Evolutionary conservation across 2,113 vertebrate genomes (phyloP), one percentile per base, ranked within the genome.

Genomic region (Zosterops lateralis): DNA sequence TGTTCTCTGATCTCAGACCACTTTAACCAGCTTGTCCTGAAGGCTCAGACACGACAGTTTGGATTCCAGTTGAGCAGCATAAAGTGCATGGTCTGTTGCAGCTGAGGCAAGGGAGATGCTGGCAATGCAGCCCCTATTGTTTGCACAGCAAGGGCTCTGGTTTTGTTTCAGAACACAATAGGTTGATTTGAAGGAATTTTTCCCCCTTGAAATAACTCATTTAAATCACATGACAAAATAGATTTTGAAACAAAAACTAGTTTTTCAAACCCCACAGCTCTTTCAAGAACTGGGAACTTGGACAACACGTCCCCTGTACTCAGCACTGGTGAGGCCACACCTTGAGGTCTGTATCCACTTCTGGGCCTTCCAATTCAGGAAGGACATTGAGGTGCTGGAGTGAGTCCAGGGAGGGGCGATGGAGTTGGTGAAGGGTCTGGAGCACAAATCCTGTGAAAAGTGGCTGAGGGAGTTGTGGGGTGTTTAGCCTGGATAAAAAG

Each of bases 171-270:
- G 68, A 78, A 72, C 26, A 91, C 45, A 79, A 61, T 70, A 82
- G 21, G 12, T 24, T 73, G 57, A 76, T 56, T 64, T 1, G 1
- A 71, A 84, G 56, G 67, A 73, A 51, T 93, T 92, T 92, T 77
- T 29, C 24, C 42, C 38, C 71, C 64, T 58, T 71, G n/a, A 92
- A 91, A 79, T 51, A 82, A 50, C 18, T 44, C 8, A 18, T 58
- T 45, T 83, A 72, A 84, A 38, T 51, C 66, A 50, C 70, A 36
- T n/a, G 29, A 76, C 7, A 82, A 68, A 96, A 71, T 6, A 74
- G 22, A 74, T 75, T 89, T 91, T 89, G 42, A 89, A 92, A 93
- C 34, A 72, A 84, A 88, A 81, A 29, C 34, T n/a, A 29, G 31
- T 79, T 92, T 92, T 92, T 61, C 74, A 85, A 87, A 87, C 20